Evolutionary conservation across 2,888 invertebrate genomes (phyloP), one percentile per base, ranked within the genome.

Genomic region (Ennomos fuscantarius): DNA sequence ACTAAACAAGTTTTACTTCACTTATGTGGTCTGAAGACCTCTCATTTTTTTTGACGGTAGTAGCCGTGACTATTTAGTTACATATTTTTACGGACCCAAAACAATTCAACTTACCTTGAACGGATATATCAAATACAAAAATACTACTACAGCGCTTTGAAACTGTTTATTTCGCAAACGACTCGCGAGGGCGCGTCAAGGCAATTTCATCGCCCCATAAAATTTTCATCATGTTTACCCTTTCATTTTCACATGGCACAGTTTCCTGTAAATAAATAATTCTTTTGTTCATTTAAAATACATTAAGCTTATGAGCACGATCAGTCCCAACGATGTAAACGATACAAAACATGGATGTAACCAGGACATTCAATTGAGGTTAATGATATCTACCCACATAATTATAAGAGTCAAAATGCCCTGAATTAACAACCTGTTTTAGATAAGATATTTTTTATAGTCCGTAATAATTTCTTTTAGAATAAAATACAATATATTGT

Each of bases 271-370:
- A 69, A 70, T 84, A 74, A 75, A 85, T 86, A 84, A 84, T 83
- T 81, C 78, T 85, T 81, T 76, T 70, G 70, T 81, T 82, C 79
- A 82, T 87, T 84, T 82, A 86, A 87, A 84, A 86, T 85, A 85
- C 83, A 87, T 85, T 86, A 86, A 78, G 74, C 65, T 70, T 68
- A 73, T 59, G 73, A 69, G 72, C 74, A 77, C 76, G 78, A 84
- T 79, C 74, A 73, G 72, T 65, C 72, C 71, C 59, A 58, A 63
- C 67, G 66, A 43, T 57, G 37, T 61, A 62, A 50, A 42, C 15
- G 49, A 56, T 35, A 31, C 57, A 64, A 50, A 43, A 37, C 41
- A 32, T 24, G 46, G 33, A 1, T 36, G 46, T 34, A 42, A 40
- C n/a, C 37, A 48, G 54, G 43, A 40, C 10, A 6, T 24, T 24